Percentiles rank a stretch among this genome's conserved stretches.
These are phyloP conservation scores for Tinamus major DNA, from an alignment of 2,797 vertebrate genomes.

Conservation along the genomic window DNA sequence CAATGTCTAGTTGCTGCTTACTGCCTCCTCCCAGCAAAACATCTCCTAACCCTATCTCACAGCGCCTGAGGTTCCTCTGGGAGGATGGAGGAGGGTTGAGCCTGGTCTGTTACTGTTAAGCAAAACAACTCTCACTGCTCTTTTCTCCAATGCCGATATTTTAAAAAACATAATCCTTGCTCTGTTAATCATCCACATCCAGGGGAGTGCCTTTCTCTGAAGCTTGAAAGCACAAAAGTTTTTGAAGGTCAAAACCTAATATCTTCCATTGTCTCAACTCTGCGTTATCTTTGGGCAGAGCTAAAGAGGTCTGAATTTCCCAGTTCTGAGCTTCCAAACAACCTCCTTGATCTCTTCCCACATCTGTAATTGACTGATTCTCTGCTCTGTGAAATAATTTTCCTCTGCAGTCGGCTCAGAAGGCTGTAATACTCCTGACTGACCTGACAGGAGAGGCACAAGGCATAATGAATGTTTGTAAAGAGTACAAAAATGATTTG, in stretches of 20 bases:
- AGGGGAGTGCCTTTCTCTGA: neutral
- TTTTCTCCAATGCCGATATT: neutral
- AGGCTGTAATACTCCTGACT: neutral
- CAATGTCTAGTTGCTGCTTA: neutral
- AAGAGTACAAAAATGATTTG: neutral
- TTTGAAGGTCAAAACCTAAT: neutral
- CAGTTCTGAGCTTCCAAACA: neutral
- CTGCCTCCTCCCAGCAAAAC: neutral
- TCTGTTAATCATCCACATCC: neutral
- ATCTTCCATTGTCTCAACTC: neutral
- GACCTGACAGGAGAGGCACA: neutral
- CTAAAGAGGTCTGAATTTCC: neutral
- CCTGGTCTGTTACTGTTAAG: neutral
- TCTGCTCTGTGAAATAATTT: neutral
- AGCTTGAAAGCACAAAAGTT: neutral
- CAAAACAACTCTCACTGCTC: neutral
- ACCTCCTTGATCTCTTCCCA: neutral
- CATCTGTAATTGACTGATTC: neutral
- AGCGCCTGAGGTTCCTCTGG: neutral
- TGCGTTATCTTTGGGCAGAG: neutral
- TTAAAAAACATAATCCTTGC: neutral
- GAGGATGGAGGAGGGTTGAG: neutral
- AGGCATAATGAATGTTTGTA: neutral
- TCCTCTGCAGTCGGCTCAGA: fast-evolving
- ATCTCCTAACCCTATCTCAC: neutral